These are phyloP conservation scores for Papilio dardanus DNA, from an alignment of 1,140 invertebrate genomes.

Conservation along the genomic window DNA sequence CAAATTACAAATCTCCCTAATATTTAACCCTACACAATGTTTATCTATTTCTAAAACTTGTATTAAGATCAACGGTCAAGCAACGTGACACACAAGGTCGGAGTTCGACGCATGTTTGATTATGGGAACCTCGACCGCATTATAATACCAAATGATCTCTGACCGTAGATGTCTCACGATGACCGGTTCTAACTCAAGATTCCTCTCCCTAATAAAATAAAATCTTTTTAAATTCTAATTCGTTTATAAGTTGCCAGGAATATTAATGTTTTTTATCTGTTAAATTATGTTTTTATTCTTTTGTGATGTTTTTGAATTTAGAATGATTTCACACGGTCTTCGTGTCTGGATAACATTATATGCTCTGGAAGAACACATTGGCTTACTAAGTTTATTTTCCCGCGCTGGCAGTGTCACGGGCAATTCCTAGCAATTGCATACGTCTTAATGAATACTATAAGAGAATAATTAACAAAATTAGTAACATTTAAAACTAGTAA, in stretches of 20 bases:
- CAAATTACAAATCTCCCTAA: constrained; percentile 14
- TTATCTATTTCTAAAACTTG: constrained; percentile 23
- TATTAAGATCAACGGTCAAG: constrained; percentile 30
- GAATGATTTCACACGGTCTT: constrained; percentile 18
- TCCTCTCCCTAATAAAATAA: constrained; percentile 25
- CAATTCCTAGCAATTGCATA: too few species aligned
- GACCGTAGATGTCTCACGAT: constrained; percentile 33
- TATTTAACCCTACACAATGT: constrained; percentile 17
- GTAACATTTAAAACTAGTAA: too few species aligned
- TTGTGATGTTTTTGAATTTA: constrained; percentile 1
- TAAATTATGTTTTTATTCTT: constrained; percentile 9
- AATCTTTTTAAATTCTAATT: constrained; percentile 34
- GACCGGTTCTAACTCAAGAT: constrained; percentile 23
- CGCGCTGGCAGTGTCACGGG: too few species aligned
- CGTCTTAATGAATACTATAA: too few species aligned
- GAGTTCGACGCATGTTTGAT: constrained; percentile 23
- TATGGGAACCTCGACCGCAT: constrained; percentile 34
- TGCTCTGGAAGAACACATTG: not conserved
- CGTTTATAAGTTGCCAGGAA: constrained; percentile 28
- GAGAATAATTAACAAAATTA: too few species aligned
- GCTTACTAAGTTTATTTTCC: too few species aligned
- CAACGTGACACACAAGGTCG: constrained; percentile 5
- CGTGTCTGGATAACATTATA: too few species aligned
- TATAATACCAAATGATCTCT: constrained; percentile 32
- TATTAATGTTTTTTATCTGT: constrained; percentile 22